Percentiles rank a stretch among this genome's conserved stretches.
These are phyloP conservation scores for Triplophysa bombifrons DNA, from an alignment of 2,797 vertebrate genomes.

Conservation along the genomic window DNA sequence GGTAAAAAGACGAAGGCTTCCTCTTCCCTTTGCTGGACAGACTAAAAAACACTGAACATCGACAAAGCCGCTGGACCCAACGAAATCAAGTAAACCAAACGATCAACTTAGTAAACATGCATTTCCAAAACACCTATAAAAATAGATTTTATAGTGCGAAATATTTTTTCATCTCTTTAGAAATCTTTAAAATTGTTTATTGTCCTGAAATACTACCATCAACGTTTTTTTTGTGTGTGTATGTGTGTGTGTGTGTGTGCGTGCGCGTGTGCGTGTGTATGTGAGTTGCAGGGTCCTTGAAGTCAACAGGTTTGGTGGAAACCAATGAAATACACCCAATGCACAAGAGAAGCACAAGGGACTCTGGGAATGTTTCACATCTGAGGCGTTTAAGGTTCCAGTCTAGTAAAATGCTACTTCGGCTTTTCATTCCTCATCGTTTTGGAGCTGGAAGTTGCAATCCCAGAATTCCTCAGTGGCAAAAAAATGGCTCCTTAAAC, in stretches of 20 bases:
- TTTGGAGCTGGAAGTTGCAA: conserved; percentile 81
- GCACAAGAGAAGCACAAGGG: conserved; percentile 92
- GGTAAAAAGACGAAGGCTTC: conserved; percentile 65
- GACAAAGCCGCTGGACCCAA: conserved; percentile 69
- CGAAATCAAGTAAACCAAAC: conserved; percentile 70
- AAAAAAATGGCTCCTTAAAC: conserved; percentile 95
- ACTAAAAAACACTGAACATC: conserved; percentile 68
- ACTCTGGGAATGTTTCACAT: conserved; percentile 95
- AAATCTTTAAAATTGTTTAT: conserved; percentile 81
- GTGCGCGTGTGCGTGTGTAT: conserved; percentile 60
- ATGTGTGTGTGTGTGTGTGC: not conserved
- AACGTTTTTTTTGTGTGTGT: conserved; percentile 57
- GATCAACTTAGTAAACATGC: conserved; percentile 81
- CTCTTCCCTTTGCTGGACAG: conserved; percentile 68
- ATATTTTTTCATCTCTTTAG: conserved; percentile 82
- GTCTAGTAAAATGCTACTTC: conserved; percentile 84
- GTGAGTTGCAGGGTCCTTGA: conserved; percentile 74
- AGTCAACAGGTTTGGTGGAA: conserved; percentile 84
- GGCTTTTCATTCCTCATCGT: conserved; percentile 69
- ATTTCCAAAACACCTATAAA: conserved; percentile 86
- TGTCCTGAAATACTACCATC: conserved; percentile 77
- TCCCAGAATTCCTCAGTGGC: conserved; percentile 94
- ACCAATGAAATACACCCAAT: conserved; percentile 99
- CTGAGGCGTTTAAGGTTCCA: conserved; percentile 83
- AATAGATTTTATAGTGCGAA: conserved; percentile 87